Conservation (phyloP, 2,113 vertebrate species). For the Pedetes capensis region DNA sequence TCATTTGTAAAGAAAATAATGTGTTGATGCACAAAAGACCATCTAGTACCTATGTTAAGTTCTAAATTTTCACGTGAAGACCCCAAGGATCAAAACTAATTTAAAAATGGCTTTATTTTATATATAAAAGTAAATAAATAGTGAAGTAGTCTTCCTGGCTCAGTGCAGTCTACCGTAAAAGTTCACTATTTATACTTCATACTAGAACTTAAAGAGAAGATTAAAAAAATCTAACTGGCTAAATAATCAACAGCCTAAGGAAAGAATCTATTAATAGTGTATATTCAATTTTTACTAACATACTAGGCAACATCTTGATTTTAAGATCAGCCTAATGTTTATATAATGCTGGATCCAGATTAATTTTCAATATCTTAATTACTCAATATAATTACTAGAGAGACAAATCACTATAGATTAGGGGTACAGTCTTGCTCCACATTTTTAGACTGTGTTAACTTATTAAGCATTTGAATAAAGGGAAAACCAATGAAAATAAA, state of each 20-base stretch:
- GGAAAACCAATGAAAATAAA: background rate
- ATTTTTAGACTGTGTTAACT: background rate
- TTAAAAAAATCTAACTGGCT: background rate
- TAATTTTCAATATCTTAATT: constrained; percentile 36
- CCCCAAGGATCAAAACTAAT: background rate
- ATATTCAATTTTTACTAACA: constrained; percentile 26
- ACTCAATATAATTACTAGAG: background rate
- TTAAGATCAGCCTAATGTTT: background rate
- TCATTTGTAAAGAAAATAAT: constrained; percentile 7
- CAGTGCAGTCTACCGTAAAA: background rate
- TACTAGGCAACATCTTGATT: background rate
- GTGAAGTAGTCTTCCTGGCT: background rate
- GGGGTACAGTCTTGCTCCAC: background rate
- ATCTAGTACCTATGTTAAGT: background rate
- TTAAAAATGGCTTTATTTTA: background rate
- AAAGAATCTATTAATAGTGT: background rate
- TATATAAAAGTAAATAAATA: background rate
- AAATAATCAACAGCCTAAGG: background rate
- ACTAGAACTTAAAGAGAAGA: constrained; percentile 1
- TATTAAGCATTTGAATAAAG: background rate
- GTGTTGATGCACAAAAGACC: background rate
- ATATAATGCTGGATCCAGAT: background rate
- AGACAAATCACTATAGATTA: background rate
- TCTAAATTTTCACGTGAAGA: background rate
- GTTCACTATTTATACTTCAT: background rate